phyloP scores from a whole-genome alignment of 2,113 vertebrate species.

The Dasyornis broadbenti region DNA sequence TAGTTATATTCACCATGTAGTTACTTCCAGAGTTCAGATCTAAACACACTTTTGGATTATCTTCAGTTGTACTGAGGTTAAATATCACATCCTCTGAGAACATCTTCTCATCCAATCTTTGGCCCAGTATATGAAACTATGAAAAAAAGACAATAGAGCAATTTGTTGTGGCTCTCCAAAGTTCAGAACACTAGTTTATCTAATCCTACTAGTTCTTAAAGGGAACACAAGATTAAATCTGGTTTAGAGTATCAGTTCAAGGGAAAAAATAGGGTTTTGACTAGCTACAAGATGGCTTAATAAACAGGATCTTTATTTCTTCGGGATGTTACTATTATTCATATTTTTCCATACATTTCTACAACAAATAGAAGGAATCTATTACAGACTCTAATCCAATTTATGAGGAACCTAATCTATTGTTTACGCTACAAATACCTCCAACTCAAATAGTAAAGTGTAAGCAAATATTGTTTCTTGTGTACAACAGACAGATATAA shows the following conservation, averaged over 20 bases:
- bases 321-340: background rate
- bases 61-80: conserved; percentile 72
- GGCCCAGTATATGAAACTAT: conserved; percentile 67
- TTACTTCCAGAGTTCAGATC: conserved; percentile 81
- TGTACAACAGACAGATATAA: background rate
- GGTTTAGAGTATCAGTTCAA: background rate
- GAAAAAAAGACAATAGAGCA: background rate
- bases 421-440: background rate
- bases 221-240: background rate
- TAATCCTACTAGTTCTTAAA: background rate
- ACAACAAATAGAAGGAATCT: background rate
- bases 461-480: background rate
- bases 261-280: background rate
- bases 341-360: background rate
- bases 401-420: background rate
- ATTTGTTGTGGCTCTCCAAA: background rate
- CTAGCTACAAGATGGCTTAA: background rate
- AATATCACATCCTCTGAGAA: conserved; percentile 71
- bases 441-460: background rate
- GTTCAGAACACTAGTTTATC: background rate
- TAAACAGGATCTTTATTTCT: background rate
- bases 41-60: conserved; percentile 80
- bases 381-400: background rate
- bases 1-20: conserved; percentile 82
- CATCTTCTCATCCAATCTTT: conserved; percentile 67